Evolutionary conservation across 2,113 vertebrate species (phyloP).

Genomic region (Chrysemys picta): DNA sequence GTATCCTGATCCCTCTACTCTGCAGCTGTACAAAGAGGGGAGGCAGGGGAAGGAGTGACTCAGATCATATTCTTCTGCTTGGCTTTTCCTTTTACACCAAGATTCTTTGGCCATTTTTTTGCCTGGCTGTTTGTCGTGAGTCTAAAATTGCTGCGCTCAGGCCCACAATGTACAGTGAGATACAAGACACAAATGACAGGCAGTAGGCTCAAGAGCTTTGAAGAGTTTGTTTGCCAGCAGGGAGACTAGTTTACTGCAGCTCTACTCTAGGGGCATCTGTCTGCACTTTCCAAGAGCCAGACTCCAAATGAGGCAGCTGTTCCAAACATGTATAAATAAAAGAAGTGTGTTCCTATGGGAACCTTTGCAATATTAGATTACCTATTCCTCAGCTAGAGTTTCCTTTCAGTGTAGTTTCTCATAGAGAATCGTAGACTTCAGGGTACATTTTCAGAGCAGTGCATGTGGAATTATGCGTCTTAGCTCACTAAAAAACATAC

Average conservation of each 20-base stretch:
- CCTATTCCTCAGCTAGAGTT: slow-evolving; percentile 21
- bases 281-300: slow-evolving; percentile 14
- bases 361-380: slow-evolving; percentile 27
- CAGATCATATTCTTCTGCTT: not conserved
- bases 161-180: slow-evolving; percentile 1
- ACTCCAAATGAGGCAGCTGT: slow-evolving; percentile 42
- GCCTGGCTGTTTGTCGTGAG: slow-evolving; percentile 1
- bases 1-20: not conserved
- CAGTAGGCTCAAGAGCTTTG: slow-evolving; percentile 49
- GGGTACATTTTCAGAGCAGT: not conserved
- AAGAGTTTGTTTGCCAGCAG: not conserved
- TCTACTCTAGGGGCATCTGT: slow-evolving; percentile 13
- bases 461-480: not conserved
- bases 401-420: slow-evolving; percentile 47
- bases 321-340: slow-evolving; percentile 40
- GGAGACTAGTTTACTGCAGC: slow-evolving; percentile 38
- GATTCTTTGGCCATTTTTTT: not conserved
- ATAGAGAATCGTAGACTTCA: slow-evolving; percentile 21
- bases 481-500: not conserved
- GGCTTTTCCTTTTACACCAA: not conserved
- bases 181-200: slow-evolving; percentile 38
- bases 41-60: not conserved
- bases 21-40: not conserved
- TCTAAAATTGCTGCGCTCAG: slow-evolving; percentile 28
- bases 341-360: slow-evolving; percentile 58